Evolutionary conservation across 2,797 vertebrate genomes (phyloP).

Genomic region (Telmatherina bonti): DNA sequence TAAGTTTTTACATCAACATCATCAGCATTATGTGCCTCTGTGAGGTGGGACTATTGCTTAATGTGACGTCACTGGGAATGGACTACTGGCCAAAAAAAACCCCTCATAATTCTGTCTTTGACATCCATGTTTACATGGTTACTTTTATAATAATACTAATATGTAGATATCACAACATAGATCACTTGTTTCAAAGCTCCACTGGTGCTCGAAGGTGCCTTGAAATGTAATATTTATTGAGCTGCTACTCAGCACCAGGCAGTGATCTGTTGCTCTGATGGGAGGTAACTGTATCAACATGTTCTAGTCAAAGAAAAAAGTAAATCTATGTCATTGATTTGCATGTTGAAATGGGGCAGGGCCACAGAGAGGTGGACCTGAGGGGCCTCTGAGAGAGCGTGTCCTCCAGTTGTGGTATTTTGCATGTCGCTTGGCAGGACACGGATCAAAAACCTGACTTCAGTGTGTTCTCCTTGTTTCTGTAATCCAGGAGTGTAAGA

Average conservation of each 20-base stretch:
- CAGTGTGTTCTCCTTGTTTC: slow-evolving; percentile 1
- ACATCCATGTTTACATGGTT: too few relatives aligned
- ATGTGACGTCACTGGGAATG: too few relatives aligned
- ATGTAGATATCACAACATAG: too few relatives aligned
- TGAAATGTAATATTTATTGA: background rate
- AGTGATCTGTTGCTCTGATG: slow-evolving; percentile 12
- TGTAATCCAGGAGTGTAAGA: background rate
- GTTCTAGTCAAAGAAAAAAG: slow-evolving; percentile 18
- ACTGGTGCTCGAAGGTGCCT: background rate
- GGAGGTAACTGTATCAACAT: slow-evolving; percentile 22
- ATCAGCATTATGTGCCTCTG: too few relatives aligned
- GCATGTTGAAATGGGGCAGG: slow-evolving; percentile 56
- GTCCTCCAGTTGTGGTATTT: slow-evolving; percentile 43
- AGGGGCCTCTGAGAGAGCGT: slow-evolving; percentile 40
- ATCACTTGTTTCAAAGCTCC: background rate
- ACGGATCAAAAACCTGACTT: background rate
- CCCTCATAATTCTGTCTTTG: too few relatives aligned
- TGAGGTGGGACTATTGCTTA: too few relatives aligned
- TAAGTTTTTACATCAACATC: too few relatives aligned
- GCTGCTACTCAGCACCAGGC: background rate
- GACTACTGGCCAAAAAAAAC: too few relatives aligned
- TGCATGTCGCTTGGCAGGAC: slow-evolving; percentile 27
- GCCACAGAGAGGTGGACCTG: slow-evolving; percentile 39
- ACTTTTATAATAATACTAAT: too few relatives aligned
- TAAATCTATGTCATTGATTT: slow-evolving; percentile 71